Evolutionary conservation across 2,113 vertebrate genomes (phyloP).

Genomic region (Pseudorectes ferrugineus): DNA sequence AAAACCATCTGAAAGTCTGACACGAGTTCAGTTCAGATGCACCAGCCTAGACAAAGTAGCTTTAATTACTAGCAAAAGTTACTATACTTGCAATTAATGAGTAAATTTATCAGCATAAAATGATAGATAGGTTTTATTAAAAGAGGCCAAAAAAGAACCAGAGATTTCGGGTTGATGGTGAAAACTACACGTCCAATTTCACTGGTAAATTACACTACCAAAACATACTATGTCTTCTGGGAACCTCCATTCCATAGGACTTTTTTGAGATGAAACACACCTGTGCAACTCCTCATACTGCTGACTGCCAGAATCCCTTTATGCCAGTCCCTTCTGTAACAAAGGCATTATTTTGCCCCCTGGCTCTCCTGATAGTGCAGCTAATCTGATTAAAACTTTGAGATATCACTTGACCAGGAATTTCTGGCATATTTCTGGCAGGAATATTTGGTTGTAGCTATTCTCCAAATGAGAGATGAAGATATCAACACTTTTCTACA

Average conservation of each 20-base stretch:
- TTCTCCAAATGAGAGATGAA: neutral
- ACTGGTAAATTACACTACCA: neutral
- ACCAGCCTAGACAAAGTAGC: neutral
- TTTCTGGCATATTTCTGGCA: neutral
- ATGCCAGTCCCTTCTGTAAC: neutral
- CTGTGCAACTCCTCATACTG: neutral
- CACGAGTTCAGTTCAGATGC: fast-evolving
- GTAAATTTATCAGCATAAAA: neutral
- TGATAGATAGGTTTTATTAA: neutral
- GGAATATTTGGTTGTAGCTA: neutral
- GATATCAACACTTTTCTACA: neutral
- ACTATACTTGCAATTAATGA: neutral
- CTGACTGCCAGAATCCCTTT: neutral
- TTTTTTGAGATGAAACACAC: neutral
- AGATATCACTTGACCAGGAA: neutral
- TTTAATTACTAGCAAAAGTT: neutral
- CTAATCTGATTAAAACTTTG: neutral
- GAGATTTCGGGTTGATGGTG: neutral
- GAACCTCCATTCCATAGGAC: neutral
- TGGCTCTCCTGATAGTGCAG: neutral
- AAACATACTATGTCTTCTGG: neutral
- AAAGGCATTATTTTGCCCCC: neutral
- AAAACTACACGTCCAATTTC: neutral
- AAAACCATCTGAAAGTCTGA: neutral
- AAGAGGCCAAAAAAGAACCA: neutral